Percentiles rank a stretch among this genome's conserved stretches.
Conservation (phyloP, 2,888 invertebrate species). For the Lottia gigantea region DNA sequence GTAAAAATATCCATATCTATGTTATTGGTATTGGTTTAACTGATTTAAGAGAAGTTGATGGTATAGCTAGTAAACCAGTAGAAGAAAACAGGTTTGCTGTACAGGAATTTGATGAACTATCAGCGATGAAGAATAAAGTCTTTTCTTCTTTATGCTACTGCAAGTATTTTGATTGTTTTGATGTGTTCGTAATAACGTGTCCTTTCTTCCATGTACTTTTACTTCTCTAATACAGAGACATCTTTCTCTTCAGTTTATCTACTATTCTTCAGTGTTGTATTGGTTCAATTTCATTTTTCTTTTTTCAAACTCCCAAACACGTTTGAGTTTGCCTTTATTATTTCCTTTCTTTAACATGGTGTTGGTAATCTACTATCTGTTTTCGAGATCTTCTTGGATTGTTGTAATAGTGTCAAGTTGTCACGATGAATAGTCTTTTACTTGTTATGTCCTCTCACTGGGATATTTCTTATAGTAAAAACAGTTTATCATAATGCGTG, state of each 20-base stretch:
- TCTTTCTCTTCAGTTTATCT: background rate
- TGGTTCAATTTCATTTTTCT: background rate
- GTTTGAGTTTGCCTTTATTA: background rate
- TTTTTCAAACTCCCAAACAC: background rate
- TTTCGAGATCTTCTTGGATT: too few relatives aligned
- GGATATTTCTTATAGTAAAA: too few relatives aligned
- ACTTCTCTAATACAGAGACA: background rate
- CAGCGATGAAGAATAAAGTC: conserved; percentile 36
- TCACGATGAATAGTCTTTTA: too few relatives aligned
- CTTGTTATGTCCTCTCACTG: too few relatives aligned
- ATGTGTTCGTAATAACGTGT: background rate
- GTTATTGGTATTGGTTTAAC: conserved; percentile 46
- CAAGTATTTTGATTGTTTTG: conserved; percentile 35
- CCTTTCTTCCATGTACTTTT: too few relatives aligned
- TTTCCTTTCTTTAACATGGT: background rate
- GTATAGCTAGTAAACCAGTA: conserved; percentile 45
- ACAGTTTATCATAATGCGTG: too few relatives aligned
- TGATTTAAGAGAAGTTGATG: conserved; percentile 49
- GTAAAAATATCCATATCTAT: conserved; percentile 35
- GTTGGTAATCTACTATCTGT: too few relatives aligned
- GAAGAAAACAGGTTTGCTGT: conserved; percentile 43
- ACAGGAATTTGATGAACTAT: conserved; percentile 43
- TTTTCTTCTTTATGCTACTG: conserved; percentile 40
- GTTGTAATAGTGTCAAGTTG: too few relatives aligned
- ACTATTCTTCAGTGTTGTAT: background rate